Evolutionary conservation across 1,140 invertebrate genomes (phyloP).

Genomic region (Brachionus rotundiformis): DNA sequence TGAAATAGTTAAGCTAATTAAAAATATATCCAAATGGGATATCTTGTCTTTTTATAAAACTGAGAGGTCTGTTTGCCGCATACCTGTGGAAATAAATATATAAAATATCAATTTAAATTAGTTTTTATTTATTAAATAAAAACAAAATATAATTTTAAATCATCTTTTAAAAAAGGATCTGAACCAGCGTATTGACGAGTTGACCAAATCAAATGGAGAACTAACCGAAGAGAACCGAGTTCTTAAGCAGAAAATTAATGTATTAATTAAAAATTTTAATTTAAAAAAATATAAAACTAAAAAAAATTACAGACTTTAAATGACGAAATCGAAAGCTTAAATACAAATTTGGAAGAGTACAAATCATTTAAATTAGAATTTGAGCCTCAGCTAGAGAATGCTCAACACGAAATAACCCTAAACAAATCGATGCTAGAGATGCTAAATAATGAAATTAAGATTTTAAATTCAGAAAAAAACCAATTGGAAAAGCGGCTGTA

Average conservation of each 20-base stretch:
- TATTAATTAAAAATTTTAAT: background rate
- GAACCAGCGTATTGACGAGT: background rate
- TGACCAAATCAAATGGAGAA: background rate
- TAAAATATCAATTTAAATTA: no score
- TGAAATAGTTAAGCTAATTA: no score
- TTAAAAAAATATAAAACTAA: background rate
- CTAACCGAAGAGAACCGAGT: background rate
- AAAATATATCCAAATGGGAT: no score
- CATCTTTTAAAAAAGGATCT: constrained; percentile 2
- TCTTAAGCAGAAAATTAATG: background rate
- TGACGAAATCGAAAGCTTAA: background rate
- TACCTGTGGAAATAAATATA: no score
- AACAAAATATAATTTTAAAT: no score
- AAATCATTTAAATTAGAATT: constrained; percentile 1
- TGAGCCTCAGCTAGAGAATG: constrained; percentile 32
- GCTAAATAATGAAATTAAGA: constrained; percentile 41
- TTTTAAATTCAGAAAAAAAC: constrained; percentile 24
- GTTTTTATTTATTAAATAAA: no score
- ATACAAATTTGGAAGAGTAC: background rate
- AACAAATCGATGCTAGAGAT: constrained; percentile 38
- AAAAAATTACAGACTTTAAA: background rate
- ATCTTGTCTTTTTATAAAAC: no score
- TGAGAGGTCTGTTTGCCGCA: no score
- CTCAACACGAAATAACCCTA: background rate
- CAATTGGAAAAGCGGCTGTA: constrained; percentile 43